phyloP scores from a whole-genome alignment of 35 echinoderm and acorn worm genomes.

The Stichopus chloronotus region DNA sequence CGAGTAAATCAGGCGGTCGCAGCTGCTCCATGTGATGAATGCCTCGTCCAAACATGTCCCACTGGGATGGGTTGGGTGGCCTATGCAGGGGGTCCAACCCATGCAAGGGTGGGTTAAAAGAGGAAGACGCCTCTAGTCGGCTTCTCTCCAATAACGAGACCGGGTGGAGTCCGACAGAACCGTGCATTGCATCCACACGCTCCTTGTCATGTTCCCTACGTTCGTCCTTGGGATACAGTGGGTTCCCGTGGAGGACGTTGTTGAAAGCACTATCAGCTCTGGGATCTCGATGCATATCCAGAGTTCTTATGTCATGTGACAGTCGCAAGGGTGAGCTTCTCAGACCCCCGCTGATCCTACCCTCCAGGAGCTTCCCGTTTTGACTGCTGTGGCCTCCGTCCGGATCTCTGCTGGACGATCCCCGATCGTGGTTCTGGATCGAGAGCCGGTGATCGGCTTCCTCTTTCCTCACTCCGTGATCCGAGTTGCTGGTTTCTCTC shows the following conservation, averaged over 20 bases:
- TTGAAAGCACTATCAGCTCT: slow-evolving; percentile 86
- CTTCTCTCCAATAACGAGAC: slow-evolving; percentile 78
- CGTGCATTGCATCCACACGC: slow-evolving; percentile 44
- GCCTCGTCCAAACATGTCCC: slow-evolving; percentile 73
- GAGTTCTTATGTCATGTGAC: slow-evolving; percentile 45
- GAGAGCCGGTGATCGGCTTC: slow-evolving; percentile 46
- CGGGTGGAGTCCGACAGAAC: slow-evolving; percentile 50
- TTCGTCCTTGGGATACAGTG: slow-evolving; percentile 68
- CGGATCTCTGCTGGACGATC: slow-evolving; percentile 36
- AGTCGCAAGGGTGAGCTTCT: slow-evolving; percentile 37
- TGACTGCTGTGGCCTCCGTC: slow-evolving; percentile 52
- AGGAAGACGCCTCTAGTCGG: slow-evolving; percentile 60
- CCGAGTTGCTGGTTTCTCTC: slow-evolving; percentile 49
- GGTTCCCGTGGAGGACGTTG: slow-evolving; percentile 77
- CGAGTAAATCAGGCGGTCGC: slow-evolving; percentile 59
- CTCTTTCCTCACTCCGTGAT: slow-evolving; percentile 47
- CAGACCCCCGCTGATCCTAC: slow-evolving; percentile 44
- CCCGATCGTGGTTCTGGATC: slow-evolving; percentile 60
- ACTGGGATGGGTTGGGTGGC: slow-evolving; percentile 47
- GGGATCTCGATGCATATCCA: slow-evolving; percentile 48
- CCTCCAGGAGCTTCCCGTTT: slow-evolving; percentile 51
- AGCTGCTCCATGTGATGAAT: slow-evolving; percentile 61
- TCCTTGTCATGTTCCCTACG: slow-evolving; percentile 72
- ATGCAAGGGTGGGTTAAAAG: slow-evolving; percentile 66
- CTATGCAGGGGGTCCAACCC: slow-evolving; percentile 57